Evolutionary conservation across 2,113 vertebrate genomes (phyloP), one percentile per base, ranked within the genome.

Genomic region (Gnathonemus longibarbis): DNA sequence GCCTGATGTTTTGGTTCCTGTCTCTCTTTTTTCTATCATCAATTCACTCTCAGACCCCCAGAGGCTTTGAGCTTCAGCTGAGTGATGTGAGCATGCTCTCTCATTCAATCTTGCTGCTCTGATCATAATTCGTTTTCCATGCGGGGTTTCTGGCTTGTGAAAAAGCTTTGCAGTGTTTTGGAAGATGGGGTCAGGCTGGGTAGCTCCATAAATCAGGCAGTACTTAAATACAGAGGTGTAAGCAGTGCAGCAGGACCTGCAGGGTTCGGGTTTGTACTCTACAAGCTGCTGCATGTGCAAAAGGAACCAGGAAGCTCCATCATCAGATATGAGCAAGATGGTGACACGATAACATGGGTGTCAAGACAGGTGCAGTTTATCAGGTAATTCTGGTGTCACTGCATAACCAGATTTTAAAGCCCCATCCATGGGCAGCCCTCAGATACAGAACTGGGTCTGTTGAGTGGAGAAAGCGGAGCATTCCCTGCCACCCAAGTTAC

Each of bases 111-210:
- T 50, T 11, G 7, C 35, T 88, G 11, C 42, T 39, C 77, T 62
- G 80, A 89, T 58, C 49, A 15, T 89, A 89, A 89, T 85, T 80
- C n/a, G 24, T 58, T 84, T 84, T 89, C 39, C 50, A 24, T 45
- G 39, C 48, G 88, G 66, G 66, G 77, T 74, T 84, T 50, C 89
- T 31, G 42, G 52, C 42, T 84, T 53, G 48, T 53, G 70, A 89
- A 83, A 80, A 80, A 31, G 46, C 50, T 62, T 90, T 31, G 58
- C 35, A 27, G 70, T 52, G 56, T 42, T 90, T 87, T 88, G 42
- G 49, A 87, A 19, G 86, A 50, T 10, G 56, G 62, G 45, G 45
- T 9, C 21, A n/a, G 89, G 35, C 48, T 74, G 9, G 87, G n/a
- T 52, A 52, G 84, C 24, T 77, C 31, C 70, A 15, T 77, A 35